Evolutionary conservation across 2,113 vertebrate genomes (phyloP).

Genomic region (Takifugu flavidus): DNA sequence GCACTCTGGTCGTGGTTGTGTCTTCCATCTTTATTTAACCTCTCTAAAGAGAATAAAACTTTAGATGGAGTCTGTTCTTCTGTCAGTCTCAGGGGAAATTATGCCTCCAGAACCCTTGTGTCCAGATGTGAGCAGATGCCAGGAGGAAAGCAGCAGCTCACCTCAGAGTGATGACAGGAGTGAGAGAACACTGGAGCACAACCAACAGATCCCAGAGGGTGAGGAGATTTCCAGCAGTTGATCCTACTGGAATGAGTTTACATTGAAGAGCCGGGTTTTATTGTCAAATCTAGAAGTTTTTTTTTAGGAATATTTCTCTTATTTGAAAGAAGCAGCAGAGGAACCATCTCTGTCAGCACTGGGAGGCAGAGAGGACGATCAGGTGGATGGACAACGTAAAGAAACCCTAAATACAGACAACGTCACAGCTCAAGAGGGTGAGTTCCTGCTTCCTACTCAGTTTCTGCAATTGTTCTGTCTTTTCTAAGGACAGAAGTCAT

Average conservation of each 20-base stretch:
- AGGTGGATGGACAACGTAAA: accelerated
- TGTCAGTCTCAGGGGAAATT: too few species aligned
- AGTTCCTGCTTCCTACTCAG: neutral
- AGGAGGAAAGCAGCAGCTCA: neutral
- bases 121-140: neutral
- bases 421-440: neutral
- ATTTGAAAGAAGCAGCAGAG: too few species aligned
- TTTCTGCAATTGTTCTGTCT: too few species aligned
- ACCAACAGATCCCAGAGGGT: neutral
- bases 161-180: neutral
- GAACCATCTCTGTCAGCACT: accelerated
- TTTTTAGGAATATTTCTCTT: too few species aligned
- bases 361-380: accelerated
- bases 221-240: neutral
- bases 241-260: neutral
- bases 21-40: too few species aligned
- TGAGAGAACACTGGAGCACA: neutral
- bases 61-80: too few species aligned
- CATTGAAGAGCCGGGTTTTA: too few species aligned
- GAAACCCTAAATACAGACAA: neutral
- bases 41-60: too few species aligned
- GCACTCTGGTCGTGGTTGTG: too few species aligned
- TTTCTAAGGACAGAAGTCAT: too few species aligned
- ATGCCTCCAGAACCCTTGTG: neutral
- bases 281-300: too few species aligned